Evolutionary conservation across 2,113 vertebrate genomes (phyloP).

Genomic region (Phycodurus eques): DNA sequence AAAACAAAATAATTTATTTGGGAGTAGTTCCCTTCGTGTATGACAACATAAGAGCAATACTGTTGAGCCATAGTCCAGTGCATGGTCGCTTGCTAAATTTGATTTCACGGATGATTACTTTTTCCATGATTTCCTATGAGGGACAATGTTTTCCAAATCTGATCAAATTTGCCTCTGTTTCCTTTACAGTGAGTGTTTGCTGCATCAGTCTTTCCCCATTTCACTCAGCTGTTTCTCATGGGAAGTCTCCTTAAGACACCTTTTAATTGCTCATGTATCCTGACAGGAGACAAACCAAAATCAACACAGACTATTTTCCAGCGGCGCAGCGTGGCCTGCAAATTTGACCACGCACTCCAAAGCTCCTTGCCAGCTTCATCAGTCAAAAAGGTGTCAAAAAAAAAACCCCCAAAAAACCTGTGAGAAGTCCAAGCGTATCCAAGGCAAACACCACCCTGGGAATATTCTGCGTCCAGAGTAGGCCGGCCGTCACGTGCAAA

Average conservation of each 20-base stretch:
- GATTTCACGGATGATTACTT: not conserved
- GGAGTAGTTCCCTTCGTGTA: not conserved
- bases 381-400: not conserved
- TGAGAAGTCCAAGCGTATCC: not conserved
- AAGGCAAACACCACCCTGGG: not conserved
- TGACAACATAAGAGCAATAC: not conserved
- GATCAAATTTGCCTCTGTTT: not conserved
- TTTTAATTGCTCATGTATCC: slow-evolving; percentile 1
- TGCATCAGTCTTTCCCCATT: not conserved
- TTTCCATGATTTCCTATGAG: slow-evolving; percentile 1
- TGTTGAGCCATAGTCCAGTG: not conserved
- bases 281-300: slow-evolving; percentile 5
- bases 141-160: not conserved
- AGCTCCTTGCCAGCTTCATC: not conserved
- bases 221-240: not conserved
- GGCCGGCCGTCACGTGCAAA: not conserved
- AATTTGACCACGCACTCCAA: not conserved
- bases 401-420: not conserved
- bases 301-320: not conserved
- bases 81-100: not conserved
- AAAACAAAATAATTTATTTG: not conserved
- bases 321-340: not conserved
- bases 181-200: not conserved
- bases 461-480: not conserved
- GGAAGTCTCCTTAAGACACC: not conserved